Evolutionary conservation across 2,113 vertebrate genomes (phyloP).

Genomic region (Atherinomorus stipes): DNA sequence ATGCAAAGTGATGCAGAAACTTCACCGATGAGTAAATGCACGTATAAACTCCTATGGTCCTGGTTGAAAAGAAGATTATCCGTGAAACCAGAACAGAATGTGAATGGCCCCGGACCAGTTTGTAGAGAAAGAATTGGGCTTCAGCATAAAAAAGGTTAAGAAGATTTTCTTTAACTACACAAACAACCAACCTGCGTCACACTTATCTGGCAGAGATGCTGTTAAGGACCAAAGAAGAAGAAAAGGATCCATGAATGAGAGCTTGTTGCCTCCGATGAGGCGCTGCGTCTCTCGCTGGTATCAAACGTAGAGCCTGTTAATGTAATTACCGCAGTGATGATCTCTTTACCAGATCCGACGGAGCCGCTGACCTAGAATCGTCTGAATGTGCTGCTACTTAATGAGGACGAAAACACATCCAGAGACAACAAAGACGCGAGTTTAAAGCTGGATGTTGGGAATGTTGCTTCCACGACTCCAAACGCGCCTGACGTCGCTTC

Average conservation of each 20-base stretch:
- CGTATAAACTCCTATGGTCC: no score
- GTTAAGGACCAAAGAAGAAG: constrained; percentile 38
- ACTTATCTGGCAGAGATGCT: constrained; percentile 1
- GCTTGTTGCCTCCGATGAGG: constrained; percentile 33
- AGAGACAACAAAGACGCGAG: constrained; percentile 20
- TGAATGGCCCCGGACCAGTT: no score
- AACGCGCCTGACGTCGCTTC: no score
- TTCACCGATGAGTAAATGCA: no score
- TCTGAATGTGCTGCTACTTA: constrained; percentile 48
- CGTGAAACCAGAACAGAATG: no score
- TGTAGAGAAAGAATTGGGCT: no score
- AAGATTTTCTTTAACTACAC: no score
- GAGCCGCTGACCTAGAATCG: constrained; percentile 65
- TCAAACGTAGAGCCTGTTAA: constrained; percentile 68
- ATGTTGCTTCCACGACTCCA: not conserved
- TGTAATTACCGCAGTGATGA: constrained; percentile 63
- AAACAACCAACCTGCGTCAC: not conserved
- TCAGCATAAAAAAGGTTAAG: no score
- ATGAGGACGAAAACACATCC: constrained; percentile 46
- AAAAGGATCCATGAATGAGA: not conserved
- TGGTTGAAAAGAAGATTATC: no score
- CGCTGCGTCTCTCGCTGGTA: constrained; percentile 47
- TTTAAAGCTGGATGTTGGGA: constrained; percentile 22
- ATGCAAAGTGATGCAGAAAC: no score
- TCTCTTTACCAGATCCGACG: constrained; percentile 55